These are phyloP conservation scores for Trachelus iudaicus DNA, from an alignment of 2,888 invertebrate genomes.

Conservation along the genomic window DNA sequence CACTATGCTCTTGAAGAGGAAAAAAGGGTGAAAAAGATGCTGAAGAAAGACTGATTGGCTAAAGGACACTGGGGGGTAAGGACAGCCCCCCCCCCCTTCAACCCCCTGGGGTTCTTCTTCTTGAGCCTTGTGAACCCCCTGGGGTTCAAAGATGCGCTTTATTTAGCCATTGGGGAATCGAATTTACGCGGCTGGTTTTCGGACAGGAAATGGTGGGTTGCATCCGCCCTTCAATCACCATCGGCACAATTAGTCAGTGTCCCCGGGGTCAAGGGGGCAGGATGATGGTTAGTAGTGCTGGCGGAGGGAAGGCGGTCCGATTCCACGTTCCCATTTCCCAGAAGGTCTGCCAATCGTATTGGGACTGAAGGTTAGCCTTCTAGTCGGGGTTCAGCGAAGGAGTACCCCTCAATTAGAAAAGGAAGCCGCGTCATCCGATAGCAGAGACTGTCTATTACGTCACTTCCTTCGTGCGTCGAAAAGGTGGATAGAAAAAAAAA, in stretches of 20 bases:
- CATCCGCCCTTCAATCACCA: conserved; percentile 40
- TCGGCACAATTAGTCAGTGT: conserved; percentile 46
- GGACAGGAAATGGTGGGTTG: conserved; percentile 35
- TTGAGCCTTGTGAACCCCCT: not conserved
- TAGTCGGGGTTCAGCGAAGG: not conserved
- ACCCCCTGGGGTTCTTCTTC: not conserved
- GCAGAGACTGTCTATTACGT: not conserved
- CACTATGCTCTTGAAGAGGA: not conserved
- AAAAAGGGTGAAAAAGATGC: not conserved
- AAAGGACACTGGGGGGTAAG: not conserved
- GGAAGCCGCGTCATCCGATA: conserved; percentile 1
- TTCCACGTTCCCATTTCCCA: conserved; percentile 2
- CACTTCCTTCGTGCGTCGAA: not conserved
- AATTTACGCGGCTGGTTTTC: conserved; percentile 34
- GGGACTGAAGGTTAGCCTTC: not conserved
- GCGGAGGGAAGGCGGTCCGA: conserved; percentile 4
- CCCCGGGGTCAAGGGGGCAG: conserved; percentile 25
- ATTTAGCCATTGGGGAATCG: conserved; percentile 29
- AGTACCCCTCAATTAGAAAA: not conserved
- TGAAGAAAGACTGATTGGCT: not conserved
- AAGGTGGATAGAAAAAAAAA: not conserved
- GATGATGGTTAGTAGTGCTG: not conserved
- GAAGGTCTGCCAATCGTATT: not conserved
- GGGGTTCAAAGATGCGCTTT: not conserved
- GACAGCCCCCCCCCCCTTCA: not conserved